Conservation (phyloP, 1,140 invertebrate genomes). For the Lordiphosa clarofinis region DNA sequence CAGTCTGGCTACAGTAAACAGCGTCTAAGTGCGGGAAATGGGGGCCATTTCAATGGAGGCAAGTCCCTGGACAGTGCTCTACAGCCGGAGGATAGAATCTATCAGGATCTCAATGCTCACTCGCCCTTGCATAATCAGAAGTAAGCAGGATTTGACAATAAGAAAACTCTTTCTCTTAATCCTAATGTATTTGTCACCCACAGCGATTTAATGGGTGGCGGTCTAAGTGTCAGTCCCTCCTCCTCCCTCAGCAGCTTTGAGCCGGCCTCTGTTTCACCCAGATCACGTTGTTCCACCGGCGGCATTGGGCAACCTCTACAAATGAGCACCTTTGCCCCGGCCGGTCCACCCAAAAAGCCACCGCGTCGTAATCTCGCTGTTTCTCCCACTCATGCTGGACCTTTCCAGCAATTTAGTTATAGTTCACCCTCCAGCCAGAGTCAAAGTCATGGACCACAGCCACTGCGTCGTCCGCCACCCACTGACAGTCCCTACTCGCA, state of each 20-base stretch:
- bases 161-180: not conserved
- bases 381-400: constrained; percentile 82
- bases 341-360: constrained; percentile 92
- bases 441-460: constrained; percentile 25
- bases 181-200: not conserved
- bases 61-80: constrained; percentile 72
- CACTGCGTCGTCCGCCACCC: constrained; percentile 48
- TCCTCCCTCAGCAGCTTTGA: constrained; percentile 78
- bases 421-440: constrained; percentile 68
- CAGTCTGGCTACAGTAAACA: constrained; percentile 72
- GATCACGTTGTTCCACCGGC: constrained; percentile 71
- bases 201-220: constrained; percentile 64
- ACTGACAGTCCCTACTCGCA: constrained; percentile 70
- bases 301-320: constrained; percentile 46
- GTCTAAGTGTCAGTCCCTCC: constrained; percentile 68
- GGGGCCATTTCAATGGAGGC: constrained; percentile 60
- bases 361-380: constrained; percentile 91
- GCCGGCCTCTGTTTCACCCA: constrained; percentile 79
- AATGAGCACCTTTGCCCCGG: constrained; percentile 80
- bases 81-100: constrained; percentile 66
- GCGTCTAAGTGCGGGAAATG: constrained; percentile 58
- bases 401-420: constrained; percentile 64
- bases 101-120: constrained; percentile 64
- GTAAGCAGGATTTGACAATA: constrained; percentile 15
- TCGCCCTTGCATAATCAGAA: constrained; percentile 69